Evolutionary conservation across 2,797 vertebrate species (phyloP).

Genomic region (Synanceia verrucosa): DNA sequence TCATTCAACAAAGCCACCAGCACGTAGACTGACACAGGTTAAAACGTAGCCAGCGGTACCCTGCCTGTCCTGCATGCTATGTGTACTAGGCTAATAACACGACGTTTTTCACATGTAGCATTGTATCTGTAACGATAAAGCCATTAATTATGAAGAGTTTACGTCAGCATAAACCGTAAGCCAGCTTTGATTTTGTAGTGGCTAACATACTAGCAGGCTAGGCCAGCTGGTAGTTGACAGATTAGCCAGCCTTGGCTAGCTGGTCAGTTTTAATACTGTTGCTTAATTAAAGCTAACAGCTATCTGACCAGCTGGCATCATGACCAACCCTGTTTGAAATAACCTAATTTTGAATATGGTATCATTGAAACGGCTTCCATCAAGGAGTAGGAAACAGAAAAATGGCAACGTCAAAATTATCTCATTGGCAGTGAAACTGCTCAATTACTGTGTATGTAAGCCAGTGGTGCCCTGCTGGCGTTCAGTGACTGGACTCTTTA

Average conservation of each 20-base stretch:
- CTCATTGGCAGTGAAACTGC: not conserved
- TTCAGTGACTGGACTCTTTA: conserved; percentile 2
- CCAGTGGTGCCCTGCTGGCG: not conserved
- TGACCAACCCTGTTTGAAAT: not conserved
- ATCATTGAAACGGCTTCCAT: not conserved
- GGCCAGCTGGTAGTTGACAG: conserved; percentile 64
- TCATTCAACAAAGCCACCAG: conserved; percentile 76
- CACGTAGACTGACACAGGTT: conserved; percentile 33
- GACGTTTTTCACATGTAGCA: not conserved
- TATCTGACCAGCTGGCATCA: conserved; percentile 33
- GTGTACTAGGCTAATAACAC: not conserved
- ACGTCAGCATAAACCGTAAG: conserved; percentile 54
- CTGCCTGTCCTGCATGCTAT: not conserved
- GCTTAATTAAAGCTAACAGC: conserved; percentile 59
- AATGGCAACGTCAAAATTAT: not conserved
- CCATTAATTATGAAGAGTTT: conserved; percentile 31
- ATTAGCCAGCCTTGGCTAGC: conserved; percentile 70
- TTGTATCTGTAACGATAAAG: conserved; percentile 6
- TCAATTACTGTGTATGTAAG: not conserved
- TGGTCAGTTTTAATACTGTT: conserved; percentile 59
- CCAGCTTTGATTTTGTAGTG: conserved; percentile 48
- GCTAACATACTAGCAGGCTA: conserved; percentile 62
- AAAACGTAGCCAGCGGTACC: conserved; percentile 24
- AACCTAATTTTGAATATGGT: not conserved
- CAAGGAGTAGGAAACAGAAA: not conserved